These are phyloP conservation scores for Prolemur simus DNA, from an alignment of 2,113 vertebrate species.

Conservation along the genomic window DNA sequence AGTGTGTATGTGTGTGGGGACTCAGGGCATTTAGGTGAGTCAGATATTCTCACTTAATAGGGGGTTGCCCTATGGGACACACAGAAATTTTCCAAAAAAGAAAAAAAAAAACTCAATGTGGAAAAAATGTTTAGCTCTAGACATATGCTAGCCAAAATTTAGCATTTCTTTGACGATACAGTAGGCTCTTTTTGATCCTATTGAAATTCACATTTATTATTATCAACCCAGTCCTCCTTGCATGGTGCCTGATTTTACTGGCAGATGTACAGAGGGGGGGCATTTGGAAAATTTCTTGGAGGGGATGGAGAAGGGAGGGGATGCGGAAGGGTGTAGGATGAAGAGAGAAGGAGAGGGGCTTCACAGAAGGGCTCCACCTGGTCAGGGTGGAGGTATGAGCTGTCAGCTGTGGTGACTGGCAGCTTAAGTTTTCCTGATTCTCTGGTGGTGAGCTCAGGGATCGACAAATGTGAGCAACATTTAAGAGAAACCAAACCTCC, in stretches of 20 bases:
- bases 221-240: neutral
- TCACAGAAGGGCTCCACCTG: neutral
- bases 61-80: neutral
- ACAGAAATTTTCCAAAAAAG: neutral
- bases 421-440: neutral
- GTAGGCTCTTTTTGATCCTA: neutral
- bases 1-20: neutral
- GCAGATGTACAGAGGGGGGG: neutral
- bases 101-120: neutral
- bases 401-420: neutral
- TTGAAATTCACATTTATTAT: neutral
- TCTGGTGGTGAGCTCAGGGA: neutral
- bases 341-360: neutral
- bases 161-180: neutral
- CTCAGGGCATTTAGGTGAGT: neutral
- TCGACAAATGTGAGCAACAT: neutral
- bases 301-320: neutral
- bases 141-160: neutral
- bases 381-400: neutral
- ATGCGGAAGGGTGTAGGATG: neutral
- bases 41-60: neutral
- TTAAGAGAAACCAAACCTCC: neutral
- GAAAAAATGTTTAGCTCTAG: slow-evolving; percentile 6
- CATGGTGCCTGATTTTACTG: neutral
- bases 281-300: neutral